Base-by-base conservation (phyloP, 2,113 vertebrate species). In the Stictonetta naevosa region DNA sequence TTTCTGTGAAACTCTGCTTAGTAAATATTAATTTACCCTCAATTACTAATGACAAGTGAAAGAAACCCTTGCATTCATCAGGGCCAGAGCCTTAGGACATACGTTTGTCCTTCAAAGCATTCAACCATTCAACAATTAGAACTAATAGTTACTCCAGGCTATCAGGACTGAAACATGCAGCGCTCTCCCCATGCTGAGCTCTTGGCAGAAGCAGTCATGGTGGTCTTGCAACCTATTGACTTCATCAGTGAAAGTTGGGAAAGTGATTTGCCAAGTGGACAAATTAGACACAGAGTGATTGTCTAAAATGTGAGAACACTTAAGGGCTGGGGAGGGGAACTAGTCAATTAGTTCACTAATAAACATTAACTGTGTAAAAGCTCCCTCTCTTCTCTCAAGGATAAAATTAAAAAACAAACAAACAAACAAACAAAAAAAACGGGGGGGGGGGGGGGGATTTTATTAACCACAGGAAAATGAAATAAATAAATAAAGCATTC, bases 11-110 rank as follows among this genome's bases (percentile, higher is more conserved):
- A 88, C 95, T 97, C 98, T 98, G 97, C 97, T 98, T 97, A 98
- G 97, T 98, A 98, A 98, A 98, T 92, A 97, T 97, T 97, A 97
- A 97, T 97, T 97, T 96, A 95, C 96, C 94, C 95, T 93, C 98
- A 96, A 98, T 98, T 96, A 94, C 97, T 95, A 97, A 97, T 97
- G 98, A 99, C 98, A 98, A 97, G 97, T 95, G 77, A 97, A 98
- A 98, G 97, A 95, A 96, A 96, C 89, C 91, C 94, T 97, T 88
- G 95, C 96, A 97, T 98, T 98, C 96, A 91, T 97, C 93, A 83
- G 93, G 85, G 87, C 95, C 96, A 90, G 79, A 91, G 97, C 97
- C 90, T 67, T 74, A 94, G 97, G 97, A 98, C 83, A 93, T 96
- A 96, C 31, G 87, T 92, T 90, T 94, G 96, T 95, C 97, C 98